phyloP scores from a whole-genome alignment of 2,888 invertebrate genomes.

The Phortica okadai region DNA sequence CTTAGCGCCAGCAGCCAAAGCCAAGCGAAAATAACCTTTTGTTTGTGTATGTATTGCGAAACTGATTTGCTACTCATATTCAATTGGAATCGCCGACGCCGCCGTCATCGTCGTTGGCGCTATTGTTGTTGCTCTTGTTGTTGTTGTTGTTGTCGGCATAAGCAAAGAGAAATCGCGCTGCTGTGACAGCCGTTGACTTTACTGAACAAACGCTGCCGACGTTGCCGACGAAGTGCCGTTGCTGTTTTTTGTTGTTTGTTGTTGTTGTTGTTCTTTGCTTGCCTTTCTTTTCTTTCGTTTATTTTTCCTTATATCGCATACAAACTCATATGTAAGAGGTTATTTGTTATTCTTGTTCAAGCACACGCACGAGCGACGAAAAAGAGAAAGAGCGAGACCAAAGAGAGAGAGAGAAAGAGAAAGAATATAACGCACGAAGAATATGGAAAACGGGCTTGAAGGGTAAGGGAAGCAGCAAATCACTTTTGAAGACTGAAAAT shows the following conservation, averaged over 20 bases:
- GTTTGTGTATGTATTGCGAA: conserved; percentile 76
- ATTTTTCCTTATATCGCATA: conserved; percentile 51
- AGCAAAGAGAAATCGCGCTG: no score
- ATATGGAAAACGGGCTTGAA: neutral
- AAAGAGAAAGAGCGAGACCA: conserved; percentile 27
- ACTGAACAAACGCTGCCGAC: neutral
- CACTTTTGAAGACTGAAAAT: neutral
- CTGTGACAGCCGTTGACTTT: no score
- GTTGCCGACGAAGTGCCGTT: conserved; percentile 24
- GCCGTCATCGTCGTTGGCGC: conserved; percentile 33
- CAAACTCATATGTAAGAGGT: conserved; percentile 65
- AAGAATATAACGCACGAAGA: conserved; percentile 33
- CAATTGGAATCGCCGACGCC: conserved; percentile 49
- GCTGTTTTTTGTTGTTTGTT: conserved; percentile 36
- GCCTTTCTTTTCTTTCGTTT: conserved; percentile 31
- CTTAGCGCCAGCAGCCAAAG: conserved; percentile 47
- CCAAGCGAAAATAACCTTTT: conserved; percentile 65
- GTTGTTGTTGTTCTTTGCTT: conserved; percentile 18
- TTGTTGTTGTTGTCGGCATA: conserved; percentile 21
- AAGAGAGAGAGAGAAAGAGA: conserved; percentile 64
- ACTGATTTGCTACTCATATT: conserved; percentile 66
- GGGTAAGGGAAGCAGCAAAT: neutral
- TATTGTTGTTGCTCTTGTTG: conserved; percentile 21
- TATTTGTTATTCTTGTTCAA: conserved; percentile 61
- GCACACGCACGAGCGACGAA: conserved; percentile 39